Evolutionary conservation across 2,797 vertebrate genomes (phyloP).

Genomic region (Hozukius guyotensis): DNA sequence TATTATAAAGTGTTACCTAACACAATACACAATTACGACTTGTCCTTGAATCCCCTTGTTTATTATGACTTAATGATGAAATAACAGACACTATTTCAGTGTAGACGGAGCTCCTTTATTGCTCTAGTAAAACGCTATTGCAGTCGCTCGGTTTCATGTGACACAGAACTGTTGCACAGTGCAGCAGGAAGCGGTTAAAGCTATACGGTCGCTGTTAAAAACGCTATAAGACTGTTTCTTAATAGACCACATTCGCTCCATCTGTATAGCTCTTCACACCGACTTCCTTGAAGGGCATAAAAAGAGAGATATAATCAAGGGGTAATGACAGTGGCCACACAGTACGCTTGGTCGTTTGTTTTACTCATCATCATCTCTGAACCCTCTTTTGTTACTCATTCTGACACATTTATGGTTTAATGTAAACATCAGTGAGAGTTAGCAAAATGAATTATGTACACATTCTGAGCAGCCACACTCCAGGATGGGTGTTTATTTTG

Average conservation of each 20-base stretch:
- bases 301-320: conserved; percentile 1
- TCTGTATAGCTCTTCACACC: conserved; percentile 10
- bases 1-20: too few relatives aligned
- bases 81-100: not conserved
- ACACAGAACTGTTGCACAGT: not conserved
- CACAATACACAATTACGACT: not conserved
- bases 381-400: not conserved
- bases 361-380: conserved; percentile 8
- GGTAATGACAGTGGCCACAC: conserved; percentile 10
- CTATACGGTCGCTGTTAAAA: conserved; percentile 11
- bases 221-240: conserved; percentile 2
- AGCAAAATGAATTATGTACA: not conserved
- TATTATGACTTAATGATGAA: not conserved
- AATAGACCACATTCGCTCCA: not conserved
- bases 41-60: conserved; percentile 13
- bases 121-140: not conserved
- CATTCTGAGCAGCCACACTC: not conserved
- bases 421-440: not conserved
- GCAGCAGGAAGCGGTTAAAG: conserved; percentile 31
- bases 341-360: conserved; percentile 2
- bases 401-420: not conserved
- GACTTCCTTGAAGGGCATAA: not conserved
- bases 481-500: not conserved
- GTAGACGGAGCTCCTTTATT: conserved; percentile 13
- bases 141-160: conserved; percentile 10